Base-by-base conservation (phyloP, 2,113 vertebrate species). In the Platysternon megacephalum region DNA sequence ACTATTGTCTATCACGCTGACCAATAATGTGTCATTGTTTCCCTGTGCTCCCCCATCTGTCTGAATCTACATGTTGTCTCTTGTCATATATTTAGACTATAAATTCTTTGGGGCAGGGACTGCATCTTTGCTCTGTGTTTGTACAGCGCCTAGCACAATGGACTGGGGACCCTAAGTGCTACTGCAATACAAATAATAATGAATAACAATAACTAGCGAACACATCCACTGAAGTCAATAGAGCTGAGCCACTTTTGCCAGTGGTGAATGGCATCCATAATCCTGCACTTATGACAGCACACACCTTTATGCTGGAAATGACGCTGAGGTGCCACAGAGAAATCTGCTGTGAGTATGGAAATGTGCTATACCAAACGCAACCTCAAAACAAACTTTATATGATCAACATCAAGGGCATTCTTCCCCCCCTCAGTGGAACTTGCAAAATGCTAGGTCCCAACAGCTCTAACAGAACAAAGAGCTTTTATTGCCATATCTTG, bases 1-100 rank as follows among this genome's bases (percentile, higher is more conserved):
- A n/a, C 61, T 1, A 0, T 13, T 32, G 74, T 35, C 35, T 74
- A 56, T 44, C 78, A 48, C 35, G 21, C 81, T 49, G 85, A 46
- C 72, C 32, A 26, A 48, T 4, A 35, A 2, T 42, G 24, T 82
- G 0, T 0, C 0, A 1, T 2, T 0, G 24, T 11, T 10, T 65
- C 72, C 83, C 72, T 49, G 68, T 84, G 89, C 55, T 91, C 49
- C 11, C 17, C 46, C 82, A 44, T 39, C 26, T 49, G 46, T 35
- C 79, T 61, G 44, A 39, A n/a, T 74, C 19, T 74, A 74, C 21
- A 44, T 51, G 1, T 22, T 5, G 21, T 53, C 49, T 78, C 39
- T 48, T 1, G 2, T 72, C 22, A 42, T 46, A 29, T 39, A 26
- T 61, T 52, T 2, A 5, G 48, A 19, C 5, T 39, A 16, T 1